Percentiles rank a stretch among this genome's conserved stretches.
These are phyloP conservation scores for Caenorhabditis elegans DNA, from an alignment of 1,140 invertebrate genomes.

Conservation along the genomic window WBcel235 BX284604.4:5984001-5984500, in stretches of 20 bases:
- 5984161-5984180: constrained; percentile 61
- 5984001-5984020: constrained; percentile 57
- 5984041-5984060: constrained; percentile 60
- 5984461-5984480: too few relatives aligned
- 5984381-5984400: neutral
- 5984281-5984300: constrained; percentile 21
- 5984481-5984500: too few relatives aligned
- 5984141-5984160: constrained; percentile 59
- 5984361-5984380: neutral
- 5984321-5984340: neutral
- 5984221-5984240: constrained; percentile 22
- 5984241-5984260: neutral
- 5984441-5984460: constrained; percentile 7
- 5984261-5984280: constrained; percentile 17
- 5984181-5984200: constrained; percentile 64
- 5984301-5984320: neutral
- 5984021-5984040: constrained; percentile 59
- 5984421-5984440: constrained; percentile 8
- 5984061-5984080: constrained; percentile 58
- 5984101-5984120: constrained; percentile 63
- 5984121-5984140: constrained; percentile 62
- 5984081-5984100: constrained; percentile 59
- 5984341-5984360: constrained; percentile 1
- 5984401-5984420: neutral
- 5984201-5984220: constrained; percentile 42